phyloP scores from a whole-genome alignment of 2,113 vertebrate genomes.

The Epinephelus moara region DNA sequence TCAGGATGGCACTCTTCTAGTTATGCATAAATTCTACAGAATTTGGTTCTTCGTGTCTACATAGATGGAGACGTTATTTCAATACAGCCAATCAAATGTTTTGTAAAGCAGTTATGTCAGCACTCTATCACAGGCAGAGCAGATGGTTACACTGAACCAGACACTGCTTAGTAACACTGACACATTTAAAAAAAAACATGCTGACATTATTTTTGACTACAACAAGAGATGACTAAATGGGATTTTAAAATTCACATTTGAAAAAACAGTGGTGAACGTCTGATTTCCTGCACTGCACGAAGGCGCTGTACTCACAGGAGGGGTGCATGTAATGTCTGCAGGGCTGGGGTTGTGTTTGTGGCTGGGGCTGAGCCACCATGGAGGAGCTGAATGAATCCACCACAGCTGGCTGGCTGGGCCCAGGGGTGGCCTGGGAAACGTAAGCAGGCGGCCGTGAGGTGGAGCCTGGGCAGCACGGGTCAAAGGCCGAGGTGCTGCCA shows the following conservation, averaged over 20 bases:
- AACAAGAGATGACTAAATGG: background rate
- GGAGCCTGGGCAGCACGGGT: slow-evolving; percentile 97
- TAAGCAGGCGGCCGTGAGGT: slow-evolving; percentile 90
- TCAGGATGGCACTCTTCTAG: background rate
- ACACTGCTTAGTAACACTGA: too few species aligned
- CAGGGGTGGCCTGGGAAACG: slow-evolving; percentile 89
- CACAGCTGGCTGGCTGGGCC: slow-evolving; percentile 90
- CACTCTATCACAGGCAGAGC: too few species aligned
- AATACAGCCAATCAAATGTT: too few species aligned
- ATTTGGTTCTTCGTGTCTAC: rapidly evolving
- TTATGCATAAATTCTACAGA: background rate
- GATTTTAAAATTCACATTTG: background rate
- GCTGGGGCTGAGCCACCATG: slow-evolving; percentile 90
- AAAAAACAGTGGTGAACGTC: slow-evolving; percentile 3
- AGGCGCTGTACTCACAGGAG: slow-evolving; percentile 88
- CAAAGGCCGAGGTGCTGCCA: slow-evolving; percentile 93
- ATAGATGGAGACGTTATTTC: background rate
- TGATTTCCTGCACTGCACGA: background rate
- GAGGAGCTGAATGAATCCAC: slow-evolving; percentile 91
- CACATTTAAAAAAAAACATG: too few species aligned
- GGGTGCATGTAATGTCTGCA: slow-evolving; percentile 97
- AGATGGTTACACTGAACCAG: too few species aligned
- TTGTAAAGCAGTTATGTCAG: too few species aligned
- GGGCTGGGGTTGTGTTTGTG: slow-evolving; percentile 91
- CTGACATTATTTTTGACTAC: background rate